phyloP scores from a whole-genome alignment of 37 sponge, comb jelly and placozoan genomes.

The Aphrocallistes beatrix region DNA sequence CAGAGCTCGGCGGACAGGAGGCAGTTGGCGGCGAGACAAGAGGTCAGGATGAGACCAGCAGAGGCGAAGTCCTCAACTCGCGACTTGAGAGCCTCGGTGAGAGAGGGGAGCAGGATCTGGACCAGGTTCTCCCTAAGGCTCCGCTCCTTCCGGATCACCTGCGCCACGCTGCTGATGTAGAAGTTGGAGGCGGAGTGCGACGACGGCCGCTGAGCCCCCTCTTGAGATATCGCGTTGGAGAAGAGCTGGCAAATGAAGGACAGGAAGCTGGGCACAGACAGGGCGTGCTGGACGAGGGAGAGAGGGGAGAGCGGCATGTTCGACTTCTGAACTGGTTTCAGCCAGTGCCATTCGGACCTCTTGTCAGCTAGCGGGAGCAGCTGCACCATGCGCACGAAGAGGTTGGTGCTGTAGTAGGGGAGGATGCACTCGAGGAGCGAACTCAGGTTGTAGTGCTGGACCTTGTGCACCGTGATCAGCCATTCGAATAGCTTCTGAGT shows the following conservation, averaged over 20 bases:
- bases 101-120: slow-evolving; percentile 29
- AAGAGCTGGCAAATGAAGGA: slow-evolving; percentile 59
- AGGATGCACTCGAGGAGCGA: slow-evolving; percentile 72
- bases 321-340: slow-evolving; percentile 41
- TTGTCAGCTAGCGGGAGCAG: slow-evolving; percentile 52
- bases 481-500: slow-evolving; percentile 88
- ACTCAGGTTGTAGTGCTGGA: slow-evolving; percentile 58
- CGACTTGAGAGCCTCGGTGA: slow-evolving; percentile 62
- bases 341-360: slow-evolving; percentile 74
- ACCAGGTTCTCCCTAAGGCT: slow-evolving; percentile 44
- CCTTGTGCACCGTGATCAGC: slow-evolving; percentile 59
- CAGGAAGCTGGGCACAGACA: slow-evolving; percentile 44
- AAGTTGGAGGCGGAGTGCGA: slow-evolving; percentile 22
- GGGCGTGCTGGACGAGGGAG: slow-evolving; percentile 57
- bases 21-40: slow-evolving; percentile 29
- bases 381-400: slow-evolving; percentile 72
- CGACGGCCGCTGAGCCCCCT: neutral
- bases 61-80: slow-evolving; percentile 29
- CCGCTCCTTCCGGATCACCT: slow-evolving; percentile 26
- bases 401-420: slow-evolving; percentile 78
- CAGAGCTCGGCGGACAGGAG: slow-evolving; percentile 30
- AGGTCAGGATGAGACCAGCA: slow-evolving; percentile 40
- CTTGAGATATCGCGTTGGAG: slow-evolving; percentile 23
- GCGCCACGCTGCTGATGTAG: slow-evolving; percentile 38
- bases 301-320: slow-evolving; percentile 56